A percentile compares a stretch with the other conserved stretches of the same genome.
These are phyloP conservation scores for Todiramphus chloris DNA, from an alignment of 2,113 vertebrate genomes.

Conservation along the genomic window DNA sequence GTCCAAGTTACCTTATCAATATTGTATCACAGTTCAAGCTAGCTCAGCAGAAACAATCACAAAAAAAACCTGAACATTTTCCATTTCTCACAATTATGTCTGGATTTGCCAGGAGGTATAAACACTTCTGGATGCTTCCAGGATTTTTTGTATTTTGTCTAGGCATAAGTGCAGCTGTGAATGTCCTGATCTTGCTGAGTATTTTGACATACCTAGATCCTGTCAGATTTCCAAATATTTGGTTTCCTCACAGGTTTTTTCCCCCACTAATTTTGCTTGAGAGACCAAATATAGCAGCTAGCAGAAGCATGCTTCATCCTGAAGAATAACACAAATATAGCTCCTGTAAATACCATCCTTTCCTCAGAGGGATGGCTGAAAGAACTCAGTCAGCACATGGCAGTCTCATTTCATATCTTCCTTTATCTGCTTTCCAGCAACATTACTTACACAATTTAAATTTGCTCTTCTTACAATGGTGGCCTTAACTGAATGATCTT, in stretches of 20 bases:
- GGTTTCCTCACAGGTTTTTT: neutral
- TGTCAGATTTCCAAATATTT: neutral
- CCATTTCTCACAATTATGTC: neutral
- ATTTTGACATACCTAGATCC: neutral
- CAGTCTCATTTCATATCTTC: neutral
- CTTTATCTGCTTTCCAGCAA: neutral
- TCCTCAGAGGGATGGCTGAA: neutral
- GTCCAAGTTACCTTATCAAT: neutral
- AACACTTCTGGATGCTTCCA: neutral
- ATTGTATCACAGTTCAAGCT: neutral
- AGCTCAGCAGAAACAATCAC: neutral
- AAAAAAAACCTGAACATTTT: neutral
- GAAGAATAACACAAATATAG: neutral
- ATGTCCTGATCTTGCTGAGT: neutral
- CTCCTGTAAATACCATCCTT: neutral
- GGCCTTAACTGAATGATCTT: neutral
- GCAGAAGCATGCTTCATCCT: neutral
- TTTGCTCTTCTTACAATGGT: neutral
- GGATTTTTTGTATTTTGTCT: neutral
- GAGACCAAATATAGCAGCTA: neutral
- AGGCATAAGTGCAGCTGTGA: neutral
- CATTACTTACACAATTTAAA: neutral
- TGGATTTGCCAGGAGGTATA: neutral
- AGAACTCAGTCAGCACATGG: neutral
- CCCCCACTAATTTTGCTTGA: neutral